These are phyloP conservation scores for Temnothorax longispinosus DNA, from an alignment of 1,140 invertebrate genomes.

Conservation along the genomic window DNA sequence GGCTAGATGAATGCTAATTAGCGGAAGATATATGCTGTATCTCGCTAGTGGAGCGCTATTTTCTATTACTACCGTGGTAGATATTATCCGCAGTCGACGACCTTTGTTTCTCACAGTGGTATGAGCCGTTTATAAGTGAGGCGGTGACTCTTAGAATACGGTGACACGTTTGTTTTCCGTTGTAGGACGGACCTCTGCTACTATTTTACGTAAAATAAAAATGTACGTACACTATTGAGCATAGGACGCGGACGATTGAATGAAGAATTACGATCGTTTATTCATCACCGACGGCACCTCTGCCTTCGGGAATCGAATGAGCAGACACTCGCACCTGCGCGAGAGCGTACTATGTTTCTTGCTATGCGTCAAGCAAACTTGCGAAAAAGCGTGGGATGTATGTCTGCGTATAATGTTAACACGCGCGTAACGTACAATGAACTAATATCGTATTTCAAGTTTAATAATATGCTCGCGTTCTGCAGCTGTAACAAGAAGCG, in stretches of 20 bases:
- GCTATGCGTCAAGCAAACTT: neutral
- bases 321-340: neutral
- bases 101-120: conserved; percentile 28
- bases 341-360: neutral
- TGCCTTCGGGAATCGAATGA: conserved; percentile 24
- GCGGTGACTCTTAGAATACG: neutral
- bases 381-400: conserved; percentile 1
- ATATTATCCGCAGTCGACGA: neutral
- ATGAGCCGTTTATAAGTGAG: neutral
- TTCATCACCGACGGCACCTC: conserved; percentile 5
- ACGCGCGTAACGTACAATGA: neutral
- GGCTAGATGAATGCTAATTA: conserved; percentile 61
- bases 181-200: neutral
- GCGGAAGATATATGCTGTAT: conserved; percentile 54
- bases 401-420: conserved; percentile 33
- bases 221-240: neutral
- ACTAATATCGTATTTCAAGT: conserved; percentile 28
- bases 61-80: neutral
- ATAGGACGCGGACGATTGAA: conserved; percentile 1
- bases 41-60: neutral
- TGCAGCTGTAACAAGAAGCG: neutral
- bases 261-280: conserved; percentile 41
- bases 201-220: neutral
- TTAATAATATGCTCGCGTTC: conserved; percentile 13
- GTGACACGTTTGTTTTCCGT: neutral